A percentile compares a stretch with the other conserved stretches of the same genome.
phyloP scores from a whole-genome alignment of 1,140 invertebrate genomes.

The Trachymyrmex septentrionalis region DNA sequence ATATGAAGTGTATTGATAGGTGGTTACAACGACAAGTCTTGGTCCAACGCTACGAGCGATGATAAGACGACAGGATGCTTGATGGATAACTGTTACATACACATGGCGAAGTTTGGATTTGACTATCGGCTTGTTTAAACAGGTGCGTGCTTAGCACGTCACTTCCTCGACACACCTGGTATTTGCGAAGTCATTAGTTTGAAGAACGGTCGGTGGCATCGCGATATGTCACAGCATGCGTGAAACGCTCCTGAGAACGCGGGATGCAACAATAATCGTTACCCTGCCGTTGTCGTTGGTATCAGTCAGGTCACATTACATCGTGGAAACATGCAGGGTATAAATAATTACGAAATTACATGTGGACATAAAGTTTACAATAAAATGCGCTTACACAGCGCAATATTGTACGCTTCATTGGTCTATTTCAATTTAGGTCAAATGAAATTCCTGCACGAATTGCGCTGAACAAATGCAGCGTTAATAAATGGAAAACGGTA shows the following conservation, averaged over 20 bases:
- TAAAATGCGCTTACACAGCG: not conserved
- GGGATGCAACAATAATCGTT: slow-evolving; percentile 32
- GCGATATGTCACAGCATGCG: not conserved
- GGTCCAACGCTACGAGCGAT: slow-evolving; percentile 1
- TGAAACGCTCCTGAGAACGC: slow-evolving; percentile 12
- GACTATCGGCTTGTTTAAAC: slow-evolving; percentile 57
- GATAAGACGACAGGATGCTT: slow-evolving; percentile 40
- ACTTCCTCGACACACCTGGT: slow-evolving; percentile 28
- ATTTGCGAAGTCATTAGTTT: slow-evolving; percentile 57
- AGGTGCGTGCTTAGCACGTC: slow-evolving; percentile 40
- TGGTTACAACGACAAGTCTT: not conserved
- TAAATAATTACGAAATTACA: slow-evolving; percentile 31
- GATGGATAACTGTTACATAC: slow-evolving; percentile 44
- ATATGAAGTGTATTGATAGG: slow-evolving; percentile 16
- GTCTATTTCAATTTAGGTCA: slow-evolving; percentile 44
- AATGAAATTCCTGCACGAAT: slow-evolving; percentile 43
- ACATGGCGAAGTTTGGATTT: slow-evolving; percentile 47
- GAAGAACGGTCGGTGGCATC: slow-evolving; percentile 19
- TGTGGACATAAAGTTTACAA: slow-evolving; percentile 28
- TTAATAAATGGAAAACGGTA: slow-evolving; percentile 50
- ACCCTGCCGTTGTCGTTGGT: not conserved
- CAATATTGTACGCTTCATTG: slow-evolving; percentile 11
- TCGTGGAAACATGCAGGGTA: not conserved
- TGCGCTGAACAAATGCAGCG: slow-evolving; percentile 8
- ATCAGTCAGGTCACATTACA: slow-evolving; percentile 9